Evolutionary conservation across 2,888 invertebrate species (phyloP).

Genomic region (Troilus luridus): DNA sequence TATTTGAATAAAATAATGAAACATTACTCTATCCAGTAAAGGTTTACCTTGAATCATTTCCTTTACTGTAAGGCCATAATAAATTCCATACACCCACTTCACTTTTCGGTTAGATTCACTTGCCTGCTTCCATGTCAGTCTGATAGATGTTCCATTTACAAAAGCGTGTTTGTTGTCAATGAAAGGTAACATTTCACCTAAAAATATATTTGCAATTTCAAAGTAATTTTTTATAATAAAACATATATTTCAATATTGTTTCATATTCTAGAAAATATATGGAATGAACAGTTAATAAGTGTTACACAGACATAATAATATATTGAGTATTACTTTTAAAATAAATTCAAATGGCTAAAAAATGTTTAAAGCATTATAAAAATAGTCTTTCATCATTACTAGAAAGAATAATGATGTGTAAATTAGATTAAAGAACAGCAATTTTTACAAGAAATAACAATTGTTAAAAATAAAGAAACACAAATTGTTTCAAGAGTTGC

Average conservation of each 20-base stretch:
- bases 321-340: too few species aligned
- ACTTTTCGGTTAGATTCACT: slow-evolving; percentile 66
- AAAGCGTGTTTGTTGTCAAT: slow-evolving; percentile 35
- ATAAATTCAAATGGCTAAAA: too few species aligned
- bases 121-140: slow-evolving; percentile 78
- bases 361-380: too few species aligned
- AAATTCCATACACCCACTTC: slow-evolving; percentile 79
- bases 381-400: too few species aligned
- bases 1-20: too few species aligned
- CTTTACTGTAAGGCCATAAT: slow-evolving; percentile 74
- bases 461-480: neutral
- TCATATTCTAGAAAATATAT: too few species aligned
- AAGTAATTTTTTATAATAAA: neutral
- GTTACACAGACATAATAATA: too few species aligned
- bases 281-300: too few species aligned
- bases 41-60: slow-evolving; percentile 27
- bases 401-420: too few species aligned
- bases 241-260: neutral
- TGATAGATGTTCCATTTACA: slow-evolving; percentile 73
- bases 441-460: neutral
- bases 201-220: neutral
- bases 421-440: too few species aligned
- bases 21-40: neutral
- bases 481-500: neutral
- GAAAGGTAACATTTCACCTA: slow-evolving; percentile 19